Conservation (phyloP, 2,797 vertebrate genomes). For the Megaceryle alcyon region DNA sequence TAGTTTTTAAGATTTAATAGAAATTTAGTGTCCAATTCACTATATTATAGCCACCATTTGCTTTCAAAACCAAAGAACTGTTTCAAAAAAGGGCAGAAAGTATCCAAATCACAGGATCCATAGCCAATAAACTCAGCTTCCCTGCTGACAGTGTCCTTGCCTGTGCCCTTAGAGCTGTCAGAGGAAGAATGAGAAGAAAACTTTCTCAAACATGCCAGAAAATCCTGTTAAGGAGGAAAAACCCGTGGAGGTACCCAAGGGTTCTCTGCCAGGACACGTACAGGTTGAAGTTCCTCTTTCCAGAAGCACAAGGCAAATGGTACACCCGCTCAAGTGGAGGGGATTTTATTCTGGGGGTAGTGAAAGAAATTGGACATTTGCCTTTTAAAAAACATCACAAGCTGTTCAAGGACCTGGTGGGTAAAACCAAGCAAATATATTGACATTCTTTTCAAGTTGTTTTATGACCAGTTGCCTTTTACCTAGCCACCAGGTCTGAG, state of each 20-base stretch:
- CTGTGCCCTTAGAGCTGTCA: constrained; percentile 39
- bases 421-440: constrained; percentile 8
- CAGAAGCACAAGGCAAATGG: neutral
- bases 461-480: constrained; percentile 27
- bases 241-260: neutral
- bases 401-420: neutral
- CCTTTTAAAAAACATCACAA: constrained; percentile 16
- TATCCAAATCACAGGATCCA: constrained; percentile 11
- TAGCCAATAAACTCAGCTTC: constrained; percentile 37
- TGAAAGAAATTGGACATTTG: neutral
- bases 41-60: constrained; percentile 66
- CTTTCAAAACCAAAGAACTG: constrained; percentile 69
- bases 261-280: neutral
- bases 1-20: constrained; percentile 84
- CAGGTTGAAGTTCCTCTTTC: neutral
- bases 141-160: constrained; percentile 8
- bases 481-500: neutral
- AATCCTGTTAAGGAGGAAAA: neutral
- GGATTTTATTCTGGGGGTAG: neutral
- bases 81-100: constrained; percentile 53
- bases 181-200: neutral
- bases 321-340: neutral
- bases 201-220: neutral
- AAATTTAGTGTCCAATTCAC: constrained; percentile 76
- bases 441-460: neutral